Evolutionary conservation across 2,888 invertebrate genomes (phyloP).

Genomic region (Anodontia alba): DNA sequence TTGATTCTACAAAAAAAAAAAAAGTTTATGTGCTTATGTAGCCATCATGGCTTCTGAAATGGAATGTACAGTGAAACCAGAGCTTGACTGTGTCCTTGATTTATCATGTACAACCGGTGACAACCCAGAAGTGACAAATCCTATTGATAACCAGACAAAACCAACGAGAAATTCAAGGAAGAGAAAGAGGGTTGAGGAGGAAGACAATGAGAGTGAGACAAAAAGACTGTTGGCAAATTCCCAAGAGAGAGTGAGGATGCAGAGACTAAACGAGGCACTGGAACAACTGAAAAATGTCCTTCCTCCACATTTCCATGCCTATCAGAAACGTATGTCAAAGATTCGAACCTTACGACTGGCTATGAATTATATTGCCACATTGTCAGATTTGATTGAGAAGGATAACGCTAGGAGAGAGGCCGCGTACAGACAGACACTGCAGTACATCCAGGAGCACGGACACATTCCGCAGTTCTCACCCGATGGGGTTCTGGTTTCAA

Average conservation of each 20-base stretch:
- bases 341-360: conserved; percentile 73
- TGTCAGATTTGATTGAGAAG: conserved; percentile 64
- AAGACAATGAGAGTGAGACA: conserved; percentile 57
- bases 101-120: not conserved
- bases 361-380: conserved; percentile 66
- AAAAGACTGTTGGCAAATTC: conserved; percentile 66
- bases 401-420: conserved; percentile 50
- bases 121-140: not conserved
- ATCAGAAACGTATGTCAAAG: conserved; percentile 70
- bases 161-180: not conserved
- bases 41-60: not conserved
- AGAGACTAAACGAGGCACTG: conserved; percentile 67
- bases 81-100: conserved; percentile 1
- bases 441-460: conserved; percentile 26
- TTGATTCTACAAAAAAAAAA: no score
- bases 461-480: not conserved
- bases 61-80: not conserved
- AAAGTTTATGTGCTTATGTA: no score
- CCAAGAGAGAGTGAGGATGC: conserved; percentile 71
- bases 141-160: not conserved
- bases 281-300: conserved; percentile 64
- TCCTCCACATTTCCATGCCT: conserved; percentile 63
- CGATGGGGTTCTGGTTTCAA: not conserved
- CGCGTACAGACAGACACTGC: conserved; percentile 34
- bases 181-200: conserved; percentile 34